A percentile compares a stretch with the other conserved stretches of the same genome.
phyloP scores from a whole-genome alignment of 2,888 invertebrate species.

The Salticus scenicus region DNA sequence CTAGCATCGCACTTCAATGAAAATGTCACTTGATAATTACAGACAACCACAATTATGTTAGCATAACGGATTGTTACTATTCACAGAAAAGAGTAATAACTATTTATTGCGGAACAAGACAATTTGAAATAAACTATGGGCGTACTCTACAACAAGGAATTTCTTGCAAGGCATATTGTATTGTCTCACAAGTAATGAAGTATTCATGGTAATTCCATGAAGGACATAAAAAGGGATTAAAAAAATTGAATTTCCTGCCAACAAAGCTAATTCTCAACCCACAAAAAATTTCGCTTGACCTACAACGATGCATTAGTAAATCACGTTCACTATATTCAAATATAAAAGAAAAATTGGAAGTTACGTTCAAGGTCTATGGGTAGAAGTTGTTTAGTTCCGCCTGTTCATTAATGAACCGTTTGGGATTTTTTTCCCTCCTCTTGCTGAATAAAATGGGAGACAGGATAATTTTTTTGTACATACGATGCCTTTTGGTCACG shows the following conservation, averaged over 20 bases:
- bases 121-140: neutral
- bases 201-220: neutral
- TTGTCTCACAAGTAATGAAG: neutral
- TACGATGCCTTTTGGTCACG: neutral
- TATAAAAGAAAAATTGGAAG: neutral
- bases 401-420: neutral
- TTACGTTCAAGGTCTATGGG: neutral
- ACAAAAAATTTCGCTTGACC: neutral
- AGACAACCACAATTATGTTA: neutral
- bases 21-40: too few relatives aligned
- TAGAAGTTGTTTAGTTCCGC: neutral
- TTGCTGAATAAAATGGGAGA: neutral
- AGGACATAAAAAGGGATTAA: neutral
- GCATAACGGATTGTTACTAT: neutral
- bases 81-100: neutral
- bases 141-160: neutral
- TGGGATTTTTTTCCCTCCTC: neutral
- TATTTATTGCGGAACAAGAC: neutral
- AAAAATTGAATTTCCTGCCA: slow-evolving; percentile 3
- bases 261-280: neutral
- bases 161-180: neutral
- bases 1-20: too few relatives aligned
- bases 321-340: neutral
- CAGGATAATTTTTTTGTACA: neutral
- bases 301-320: neutral